Evolutionary conservation across 2,113 vertebrate genomes (phyloP).

Genomic region (Nansenia antarctica): DNA sequence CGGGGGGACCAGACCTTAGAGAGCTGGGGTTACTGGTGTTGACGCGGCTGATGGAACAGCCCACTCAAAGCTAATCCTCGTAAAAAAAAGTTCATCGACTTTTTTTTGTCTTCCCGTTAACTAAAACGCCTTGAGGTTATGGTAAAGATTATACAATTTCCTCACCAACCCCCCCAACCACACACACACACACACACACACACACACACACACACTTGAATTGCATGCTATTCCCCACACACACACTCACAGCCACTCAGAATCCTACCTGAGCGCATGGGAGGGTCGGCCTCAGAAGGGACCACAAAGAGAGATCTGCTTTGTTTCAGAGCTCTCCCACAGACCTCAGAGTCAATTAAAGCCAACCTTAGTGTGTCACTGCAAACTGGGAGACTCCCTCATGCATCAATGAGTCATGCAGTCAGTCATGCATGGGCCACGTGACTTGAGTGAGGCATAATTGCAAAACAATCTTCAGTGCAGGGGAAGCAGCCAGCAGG

Average conservation of each 20-base stretch:
- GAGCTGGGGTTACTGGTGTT: too few relatives aligned
- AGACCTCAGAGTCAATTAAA: too few relatives aligned
- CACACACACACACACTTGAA: background rate
- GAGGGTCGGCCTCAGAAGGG: constrained; percentile 10
- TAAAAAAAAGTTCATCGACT: too few relatives aligned
- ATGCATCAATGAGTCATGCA: constrained; percentile 85
- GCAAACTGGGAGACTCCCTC: constrained; percentile 83
- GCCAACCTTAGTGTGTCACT: too few relatives aligned
- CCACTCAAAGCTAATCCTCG: constrained; percentile 15
- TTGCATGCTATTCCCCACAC: too few relatives aligned
- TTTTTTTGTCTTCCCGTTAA: too few relatives aligned
- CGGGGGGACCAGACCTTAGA: background rate
- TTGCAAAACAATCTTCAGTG: constrained; percentile 50
- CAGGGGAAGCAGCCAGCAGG: constrained; percentile 49
- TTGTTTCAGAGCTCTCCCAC: too few relatives aligned
- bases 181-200: background rate
- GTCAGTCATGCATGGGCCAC: too few relatives aligned
- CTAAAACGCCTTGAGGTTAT: background rate
- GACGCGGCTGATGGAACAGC: too few relatives aligned
- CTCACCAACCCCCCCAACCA: background rate
- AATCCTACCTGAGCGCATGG: constrained; percentile 52
- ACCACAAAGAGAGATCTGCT: constrained; percentile 27
- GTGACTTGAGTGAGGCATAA: constrained; percentile 44
- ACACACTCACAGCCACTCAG: constrained; percentile 17
- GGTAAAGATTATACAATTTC: background rate